phyloP scores from a whole-genome alignment of 2,797 vertebrate species.

The Trachops cirrhosus region DNA sequence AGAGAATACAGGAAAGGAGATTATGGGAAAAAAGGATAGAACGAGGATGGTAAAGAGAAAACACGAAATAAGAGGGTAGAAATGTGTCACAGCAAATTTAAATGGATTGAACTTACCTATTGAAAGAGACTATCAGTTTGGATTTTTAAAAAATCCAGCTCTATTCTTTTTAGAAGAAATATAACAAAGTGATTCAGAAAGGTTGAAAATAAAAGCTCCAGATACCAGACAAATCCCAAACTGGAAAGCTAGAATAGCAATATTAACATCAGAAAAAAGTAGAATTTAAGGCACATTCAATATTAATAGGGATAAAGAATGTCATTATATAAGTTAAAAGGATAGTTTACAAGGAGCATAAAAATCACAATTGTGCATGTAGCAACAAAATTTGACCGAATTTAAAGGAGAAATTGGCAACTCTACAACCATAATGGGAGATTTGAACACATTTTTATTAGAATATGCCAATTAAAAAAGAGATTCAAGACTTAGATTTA shows the following conservation, averaged over 20 bases:
- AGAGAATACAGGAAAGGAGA: neutral
- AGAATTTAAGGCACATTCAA: neutral
- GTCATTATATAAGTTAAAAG: neutral
- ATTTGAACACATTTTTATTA: neutral
- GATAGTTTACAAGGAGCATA: neutral
- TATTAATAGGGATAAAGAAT: neutral
- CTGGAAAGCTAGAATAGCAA: neutral
- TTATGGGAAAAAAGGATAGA: neutral
- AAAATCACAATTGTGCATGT: neutral
- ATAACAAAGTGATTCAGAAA: neutral
- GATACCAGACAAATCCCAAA: neutral
- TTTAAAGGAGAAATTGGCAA: constrained; percentile 1
- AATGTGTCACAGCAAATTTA: neutral
- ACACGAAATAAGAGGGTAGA: neutral
- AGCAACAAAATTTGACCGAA: neutral
- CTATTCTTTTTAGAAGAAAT: neutral
- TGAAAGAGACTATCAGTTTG: neutral
- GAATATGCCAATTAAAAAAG: constrained; percentile 17
- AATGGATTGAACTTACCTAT: neutral
- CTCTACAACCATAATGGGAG: neutral
- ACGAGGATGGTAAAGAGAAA: neutral
- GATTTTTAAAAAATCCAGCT: neutral
- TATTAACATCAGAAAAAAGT: neutral
- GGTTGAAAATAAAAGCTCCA: neutral
- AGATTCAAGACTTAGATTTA: neutral